Conservation (phyloP, 2,797 vertebrate genomes). For the Sebastes miniatus region DNA sequence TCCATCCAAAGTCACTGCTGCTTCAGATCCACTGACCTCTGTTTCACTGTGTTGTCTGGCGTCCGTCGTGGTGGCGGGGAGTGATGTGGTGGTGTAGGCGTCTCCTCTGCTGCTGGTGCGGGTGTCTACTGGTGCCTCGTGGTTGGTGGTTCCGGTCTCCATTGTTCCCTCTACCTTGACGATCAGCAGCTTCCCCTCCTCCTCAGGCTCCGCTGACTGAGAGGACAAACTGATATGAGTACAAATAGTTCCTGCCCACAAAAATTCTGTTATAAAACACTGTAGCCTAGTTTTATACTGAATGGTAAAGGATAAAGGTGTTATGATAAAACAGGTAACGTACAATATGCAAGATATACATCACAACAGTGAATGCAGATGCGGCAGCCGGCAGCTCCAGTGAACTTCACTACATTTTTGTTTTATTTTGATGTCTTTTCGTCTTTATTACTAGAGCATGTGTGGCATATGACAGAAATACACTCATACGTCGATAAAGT, state of each 20-base stretch:
- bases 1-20: background rate
- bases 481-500: background rate
- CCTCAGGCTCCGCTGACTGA: constrained; percentile 50
- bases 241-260: background rate
- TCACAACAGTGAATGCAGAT: background rate
- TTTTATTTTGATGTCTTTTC: background rate
- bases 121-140: background rate
- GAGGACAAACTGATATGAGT: constrained; percentile 11
- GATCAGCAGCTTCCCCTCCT: constrained; percentile 55
- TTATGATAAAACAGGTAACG: too few species aligned
- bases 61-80: background rate
- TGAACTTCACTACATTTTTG: background rate
- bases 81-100: background rate
- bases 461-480: background rate
- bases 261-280: background rate
- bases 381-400: background rate
- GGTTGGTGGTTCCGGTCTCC: background rate
- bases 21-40: constrained; percentile 75
- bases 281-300: background rate
- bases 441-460: background rate
- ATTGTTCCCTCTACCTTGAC: constrained; percentile 65
- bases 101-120: background rate
- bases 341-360: too few species aligned
- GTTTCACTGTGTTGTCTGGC: background rate
- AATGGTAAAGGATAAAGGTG: background rate